Base-by-base conservation (phyloP, 1,140 invertebrate genomes). In the Aphaenogaster floridana region DNA sequence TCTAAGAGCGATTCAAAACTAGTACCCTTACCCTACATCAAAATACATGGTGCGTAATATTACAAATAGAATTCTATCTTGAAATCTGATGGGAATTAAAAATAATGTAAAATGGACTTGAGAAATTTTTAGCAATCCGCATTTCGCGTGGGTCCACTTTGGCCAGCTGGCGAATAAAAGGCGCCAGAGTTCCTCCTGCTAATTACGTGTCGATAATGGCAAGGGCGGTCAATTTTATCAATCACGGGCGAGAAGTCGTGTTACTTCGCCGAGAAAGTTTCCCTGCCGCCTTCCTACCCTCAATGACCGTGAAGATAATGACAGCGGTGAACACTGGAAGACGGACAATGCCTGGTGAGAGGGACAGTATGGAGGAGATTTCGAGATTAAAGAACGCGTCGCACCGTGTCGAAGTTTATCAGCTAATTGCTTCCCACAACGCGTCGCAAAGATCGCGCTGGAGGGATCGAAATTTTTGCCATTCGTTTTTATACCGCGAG, bases 371-470 rank as follows among this genome's bases (percentile, higher is more conserved):
- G 45, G 64, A 45, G 52, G 66, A 84, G 52, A 74, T 48, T 45
- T 63, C 39, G 39, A 66, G 87, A 91, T 91, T 74, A 64, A 80
- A 88, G 81, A 52, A 76, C 81, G 36, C 64, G 66, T 89, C 57
- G 59, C 48, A 48, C 54, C 17, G 50, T 57, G 59, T 39, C 59
- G 3, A 57, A 59, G 54, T 93, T 93, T 92, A 93, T 93, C 86
- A 83, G 68, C 91, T 94, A 94, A 94, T 94, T 94, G 93, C 86
- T 91, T 91, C 87, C 64, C 64, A 71, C 74, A 76, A 76, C n/a
- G 42, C 15, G 48, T 57, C n/a, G 59, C 36, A 13, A 28, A 81
- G 50, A 57, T 74, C 69, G 34, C 39, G 64, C 50, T 71, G 48
- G 11, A 15, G 28, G 11, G 2, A 34, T 42, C 28, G 13, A 17